These are phyloP conservation scores for Pseudococcus longispinus DNA, from an alignment of 2,888 invertebrate genomes.

Conservation along the genomic window DNA sequence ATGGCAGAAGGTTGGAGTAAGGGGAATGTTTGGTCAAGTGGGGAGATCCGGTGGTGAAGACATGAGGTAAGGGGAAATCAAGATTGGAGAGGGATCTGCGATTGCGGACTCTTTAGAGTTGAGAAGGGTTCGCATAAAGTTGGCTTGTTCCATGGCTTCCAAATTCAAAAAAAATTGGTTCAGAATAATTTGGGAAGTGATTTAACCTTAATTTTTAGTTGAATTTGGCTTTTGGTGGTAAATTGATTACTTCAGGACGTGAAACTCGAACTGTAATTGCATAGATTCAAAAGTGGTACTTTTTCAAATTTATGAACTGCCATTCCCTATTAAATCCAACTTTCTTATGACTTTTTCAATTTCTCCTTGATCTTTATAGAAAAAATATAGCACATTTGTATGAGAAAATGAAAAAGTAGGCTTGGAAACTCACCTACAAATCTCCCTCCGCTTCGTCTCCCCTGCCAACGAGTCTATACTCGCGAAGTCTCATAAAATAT, in stretches of 20 bases:
- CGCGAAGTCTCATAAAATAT: background rate
- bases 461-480: background rate
- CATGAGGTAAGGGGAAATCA: background rate
- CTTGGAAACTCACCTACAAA: background rate
- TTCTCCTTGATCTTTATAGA: background rate
- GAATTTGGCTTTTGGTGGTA: too few species aligned
- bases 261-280: too few species aligned
- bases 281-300: background rate
- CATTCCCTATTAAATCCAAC: background rate
- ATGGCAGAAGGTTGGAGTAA: background rate
- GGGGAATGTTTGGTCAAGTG: background rate
- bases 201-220: too few species aligned
- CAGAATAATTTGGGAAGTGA: too few species aligned
- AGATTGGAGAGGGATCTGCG: background rate
- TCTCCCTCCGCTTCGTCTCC: background rate
- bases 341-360: background rate
- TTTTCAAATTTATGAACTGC: background rate
- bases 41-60: background rate
- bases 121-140: too few species aligned
- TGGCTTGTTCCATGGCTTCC: too few species aligned
- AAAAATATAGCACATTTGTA: background rate
- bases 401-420: background rate
- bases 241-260: too few species aligned
- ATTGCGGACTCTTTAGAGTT: background rate
- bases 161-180: too few species aligned